These are phyloP conservation scores for Nymphalis io DNA, from an alignment of 1,140 invertebrate species.

Conservation along the genomic window DNA sequence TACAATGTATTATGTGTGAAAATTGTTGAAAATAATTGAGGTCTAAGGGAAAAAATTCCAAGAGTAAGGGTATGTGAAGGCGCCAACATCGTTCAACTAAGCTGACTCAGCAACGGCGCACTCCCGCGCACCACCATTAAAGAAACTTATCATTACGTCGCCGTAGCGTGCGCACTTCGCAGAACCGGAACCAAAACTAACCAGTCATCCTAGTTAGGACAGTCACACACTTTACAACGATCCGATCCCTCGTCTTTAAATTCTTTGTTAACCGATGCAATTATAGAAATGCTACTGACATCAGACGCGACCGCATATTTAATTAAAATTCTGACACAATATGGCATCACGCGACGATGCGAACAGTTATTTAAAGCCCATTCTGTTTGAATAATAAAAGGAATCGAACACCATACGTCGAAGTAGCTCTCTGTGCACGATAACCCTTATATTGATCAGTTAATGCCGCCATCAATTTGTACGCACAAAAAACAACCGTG, in stretches of 20 bases:
- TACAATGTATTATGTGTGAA: background rate
- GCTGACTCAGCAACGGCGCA: slow-evolving; percentile 72
- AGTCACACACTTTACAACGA: slow-evolving; percentile 13
- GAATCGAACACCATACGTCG: background rate
- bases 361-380: background rate
- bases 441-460: slow-evolving; percentile 56
- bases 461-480: slow-evolving; percentile 69
- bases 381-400: background rate
- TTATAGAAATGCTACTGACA: background rate
- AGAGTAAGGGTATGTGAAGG: slow-evolving; percentile 43
- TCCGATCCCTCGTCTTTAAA: background rate
- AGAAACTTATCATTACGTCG: slow-evolving; percentile 66
- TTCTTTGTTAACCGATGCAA: background rate
- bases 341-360: background rate
- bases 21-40: slow-evolving; percentile 9
- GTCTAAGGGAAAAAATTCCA: slow-evolving; percentile 26
- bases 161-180: slow-evolving; percentile 59
- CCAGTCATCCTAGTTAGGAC: slow-evolving; percentile 57
- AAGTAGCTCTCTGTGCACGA: slow-evolving; percentile 2
- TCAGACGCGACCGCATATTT: background rate
- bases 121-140: slow-evolving; percentile 60
- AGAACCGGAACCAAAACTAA: slow-evolving; percentile 52
- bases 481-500: slow-evolving; percentile 54
- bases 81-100: slow-evolving; percentile 64
- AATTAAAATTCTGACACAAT: background rate